Evolutionary conservation across 2,113 vertebrate genomes (phyloP).

Genomic region (Myanophis thanlyinensis): DNA sequence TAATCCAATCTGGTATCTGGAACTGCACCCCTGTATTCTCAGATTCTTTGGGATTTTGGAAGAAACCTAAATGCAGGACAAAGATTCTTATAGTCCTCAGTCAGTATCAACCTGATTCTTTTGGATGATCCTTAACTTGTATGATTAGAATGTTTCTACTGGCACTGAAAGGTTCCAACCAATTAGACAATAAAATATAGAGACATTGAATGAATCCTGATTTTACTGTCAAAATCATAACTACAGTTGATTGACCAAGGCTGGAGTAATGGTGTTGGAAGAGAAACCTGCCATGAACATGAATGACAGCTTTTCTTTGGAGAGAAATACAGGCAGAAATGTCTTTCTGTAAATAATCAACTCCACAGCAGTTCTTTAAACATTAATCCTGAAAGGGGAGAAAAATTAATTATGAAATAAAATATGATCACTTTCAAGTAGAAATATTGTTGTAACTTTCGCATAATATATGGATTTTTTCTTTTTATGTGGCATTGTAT

Average conservation of each 20-base stretch:
- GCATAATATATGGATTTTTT: not conserved
- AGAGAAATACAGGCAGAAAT: not conserved
- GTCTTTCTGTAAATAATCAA: not conserved
- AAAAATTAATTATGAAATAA: not conserved
- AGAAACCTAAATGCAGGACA: slow-evolving; percentile 24
- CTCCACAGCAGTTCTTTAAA: not conserved
- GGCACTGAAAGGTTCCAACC: slow-evolving; percentile 28
- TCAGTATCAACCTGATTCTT: slow-evolving; percentile 47
- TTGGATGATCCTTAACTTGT: slow-evolving; percentile 48
- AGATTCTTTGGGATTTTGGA: not conserved
- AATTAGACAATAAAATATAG: not conserved
- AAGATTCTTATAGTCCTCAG: slow-evolving; percentile 45
- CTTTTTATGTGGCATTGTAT: slow-evolving; percentile 35
- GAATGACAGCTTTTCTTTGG: not conserved
- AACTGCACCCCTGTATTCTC: slow-evolving; percentile 4
- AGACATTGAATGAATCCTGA: not conserved
- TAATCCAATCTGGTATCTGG: not conserved
- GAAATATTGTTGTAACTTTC: not conserved
- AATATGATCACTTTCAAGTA: not conserved
- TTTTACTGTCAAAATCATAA: not conserved
- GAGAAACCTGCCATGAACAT: not conserved
- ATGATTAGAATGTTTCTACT: slow-evolving; percentile 41
- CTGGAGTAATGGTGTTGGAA: not conserved
- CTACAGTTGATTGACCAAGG: not conserved
- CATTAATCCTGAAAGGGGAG: not conserved